Evolutionary conservation across 2,888 invertebrate genomes (phyloP), one percentile per base, ranked within the genome.

Genomic region (Nycteola revayana): DNA sequence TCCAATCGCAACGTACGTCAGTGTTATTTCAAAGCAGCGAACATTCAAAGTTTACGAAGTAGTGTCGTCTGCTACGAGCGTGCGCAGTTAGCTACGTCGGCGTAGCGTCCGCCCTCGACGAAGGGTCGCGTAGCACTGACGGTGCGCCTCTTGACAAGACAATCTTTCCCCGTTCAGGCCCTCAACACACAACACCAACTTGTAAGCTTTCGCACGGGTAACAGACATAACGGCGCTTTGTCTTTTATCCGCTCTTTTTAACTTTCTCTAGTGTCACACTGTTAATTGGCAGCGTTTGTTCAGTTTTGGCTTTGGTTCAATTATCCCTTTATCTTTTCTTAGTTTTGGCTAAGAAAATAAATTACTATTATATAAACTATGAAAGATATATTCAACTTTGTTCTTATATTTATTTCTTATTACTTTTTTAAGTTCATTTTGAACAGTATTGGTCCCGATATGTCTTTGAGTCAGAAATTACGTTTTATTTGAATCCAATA

Each of bases 161-260:
- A 84, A 85, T 85, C 82, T 86, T 86, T 79, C 72, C 73, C 67
- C 62, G 74, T 72, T 73, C 66, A 75, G 70, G 73, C 76, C 74
- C 79, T 77, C 72, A 59, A 74, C 67, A 77, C 75, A 81, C 74
- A 83, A 81, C 80, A 57, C 54, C 58, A 80, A 82, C 78, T 81
- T 76, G 75, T 71, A 72, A 76, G 82, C 81, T 76, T 79, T 83
- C 73, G 72, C 73, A 74, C 69, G 74, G 70, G 74, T 77, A 80
- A 80, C 73, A 60, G 68, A 53, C 61, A 69, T 75, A 69, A 77
- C 73, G 61, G 69, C 73, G 75, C 75, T 77, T 84, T 83, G 80
- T 79, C 73, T 78, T 68, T 51, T 58, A 42, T 53, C 58, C 66
- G 50, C 60, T 66, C 67, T 65, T 69, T 74, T 73, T 64, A 60